Base-by-base conservation (phyloP, 1,140 invertebrate genomes). In the Drosophila persimilis region DNA sequence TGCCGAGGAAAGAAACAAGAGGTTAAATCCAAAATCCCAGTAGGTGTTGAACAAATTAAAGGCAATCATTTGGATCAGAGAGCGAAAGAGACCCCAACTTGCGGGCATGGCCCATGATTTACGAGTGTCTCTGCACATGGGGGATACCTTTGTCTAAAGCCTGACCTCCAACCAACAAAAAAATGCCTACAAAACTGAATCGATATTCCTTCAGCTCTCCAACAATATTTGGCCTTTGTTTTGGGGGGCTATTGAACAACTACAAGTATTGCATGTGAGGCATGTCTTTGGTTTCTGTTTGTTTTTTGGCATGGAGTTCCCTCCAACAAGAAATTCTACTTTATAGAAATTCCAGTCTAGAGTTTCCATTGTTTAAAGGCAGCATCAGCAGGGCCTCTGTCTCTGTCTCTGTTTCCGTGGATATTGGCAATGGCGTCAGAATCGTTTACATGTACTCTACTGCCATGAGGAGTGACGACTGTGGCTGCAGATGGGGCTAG, bases 11-110 rank as follows among this genome's bases (percentile, higher is more conserved):
- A 3, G 35, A 22, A 39, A 5, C 22, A 64, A 73, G 69, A 62
- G 63, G 72, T 62, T 74, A 59, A 81, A 80, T 58, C 59, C 41
- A 8, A 0, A 43, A 67, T 45, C 69, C 52, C 72, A 22, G 57
- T 65, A 85, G 81, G 81, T 85, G 81, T 81, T 72, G 65, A 81
- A 56, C 77, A 78, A 75, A 72, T 88, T 81, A 75, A 85, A 76
- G 67, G 20, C 56, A 64, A 71, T 77, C 55, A 67, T 56, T 88
- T 77, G 69, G 69, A 71, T 62, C 35, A 11, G 26, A 3, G 35
- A 31, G 3, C 31, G 8, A 39, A 11, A 5, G 63, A 15, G 31
- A 2, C 41, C 47, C 50, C 43, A 41, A 26, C 51, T 64, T 17
- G 45, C 39, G 64, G 65, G 31, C 8, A 39, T 39, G 35, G 11